Conservation (phyloP, 2,888 invertebrate species). For the Drosophila niveifrons region DNA sequence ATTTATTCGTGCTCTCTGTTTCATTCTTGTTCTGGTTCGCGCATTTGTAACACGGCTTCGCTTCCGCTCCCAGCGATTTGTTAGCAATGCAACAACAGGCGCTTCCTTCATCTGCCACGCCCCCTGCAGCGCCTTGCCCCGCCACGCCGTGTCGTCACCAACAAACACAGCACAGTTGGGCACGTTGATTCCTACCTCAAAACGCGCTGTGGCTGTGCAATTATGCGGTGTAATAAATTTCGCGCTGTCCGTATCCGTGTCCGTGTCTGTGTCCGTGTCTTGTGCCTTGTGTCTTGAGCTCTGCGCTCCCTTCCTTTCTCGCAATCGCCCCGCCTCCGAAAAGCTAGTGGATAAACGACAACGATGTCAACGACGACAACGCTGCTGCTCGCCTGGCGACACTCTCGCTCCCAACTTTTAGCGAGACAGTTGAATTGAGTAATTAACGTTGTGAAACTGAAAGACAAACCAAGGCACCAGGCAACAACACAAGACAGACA, state of each 20-base stretch:
- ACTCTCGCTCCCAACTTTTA: constrained; percentile 62
- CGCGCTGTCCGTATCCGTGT: constrained; percentile 75
- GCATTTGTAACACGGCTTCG: constrained; percentile 79
- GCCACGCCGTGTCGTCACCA: background rate
- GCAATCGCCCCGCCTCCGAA: background rate
- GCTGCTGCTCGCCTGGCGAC: constrained; percentile 44
- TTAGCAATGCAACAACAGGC: constrained; percentile 80
- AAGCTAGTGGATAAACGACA: constrained; percentile 30
- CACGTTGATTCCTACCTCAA: constrained; percentile 64
- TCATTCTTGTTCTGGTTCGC: constrained; percentile 71
- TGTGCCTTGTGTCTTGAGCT: background rate
- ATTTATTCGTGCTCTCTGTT: background rate
- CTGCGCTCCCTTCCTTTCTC: background rate
- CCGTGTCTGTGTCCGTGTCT: constrained; percentile 55
- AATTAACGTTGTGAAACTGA: constrained; percentile 71
- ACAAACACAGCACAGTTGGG: constrained; percentile 4
- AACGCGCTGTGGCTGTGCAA: constrained; percentile 78
- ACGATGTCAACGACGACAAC: constrained; percentile 58
- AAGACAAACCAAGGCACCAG: constrained; percentile 45
- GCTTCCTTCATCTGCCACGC: constrained; percentile 35
- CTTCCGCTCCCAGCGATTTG: constrained; percentile 76
- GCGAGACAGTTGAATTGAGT: constrained; percentile 78
- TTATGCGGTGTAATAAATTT: constrained; percentile 82
- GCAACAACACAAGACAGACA: constrained; percentile 28
- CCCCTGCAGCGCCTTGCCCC: background rate